Evolutionary conservation across 2,888 invertebrate genomes (phyloP).

Genomic region (Fragum sueziense): DNA sequence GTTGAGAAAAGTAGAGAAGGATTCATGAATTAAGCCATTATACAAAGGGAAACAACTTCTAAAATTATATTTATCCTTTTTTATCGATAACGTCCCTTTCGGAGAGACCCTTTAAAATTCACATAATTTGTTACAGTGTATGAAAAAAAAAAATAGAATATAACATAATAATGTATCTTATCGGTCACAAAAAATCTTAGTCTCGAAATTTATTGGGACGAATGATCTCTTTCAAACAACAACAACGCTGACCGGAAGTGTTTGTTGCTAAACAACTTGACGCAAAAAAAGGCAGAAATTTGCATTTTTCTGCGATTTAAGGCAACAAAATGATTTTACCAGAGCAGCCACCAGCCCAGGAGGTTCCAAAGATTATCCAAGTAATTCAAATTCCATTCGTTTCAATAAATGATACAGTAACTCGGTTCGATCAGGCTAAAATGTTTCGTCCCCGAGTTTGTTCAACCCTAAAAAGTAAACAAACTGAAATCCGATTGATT

Average conservation of each 20-base stretch:
- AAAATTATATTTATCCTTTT: too few relatives aligned
- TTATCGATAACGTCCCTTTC: too few relatives aligned
- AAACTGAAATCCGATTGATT: too few relatives aligned
- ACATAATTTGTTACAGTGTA: too few relatives aligned
- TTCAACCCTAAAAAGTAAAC: not conserved
- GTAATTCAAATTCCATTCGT: slow-evolving; percentile 27
- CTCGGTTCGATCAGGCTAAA: not conserved
- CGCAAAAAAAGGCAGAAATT: not conserved
- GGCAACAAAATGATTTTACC: slow-evolving; percentile 48
- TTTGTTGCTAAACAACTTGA: slow-evolving; percentile 18
- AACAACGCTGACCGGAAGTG: slow-evolving; percentile 3
- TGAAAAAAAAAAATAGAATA: too few relatives aligned
- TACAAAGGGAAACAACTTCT: too few relatives aligned
- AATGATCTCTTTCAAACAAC: not conserved
- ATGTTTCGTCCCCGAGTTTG: not conserved
- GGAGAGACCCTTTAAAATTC: too few relatives aligned
- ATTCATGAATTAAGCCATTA: too few relatives aligned
- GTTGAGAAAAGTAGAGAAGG: too few relatives aligned
- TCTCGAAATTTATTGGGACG: too few relatives aligned
- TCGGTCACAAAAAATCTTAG: too few relatives aligned
- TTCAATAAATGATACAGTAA: not conserved
- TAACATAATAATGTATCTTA: too few relatives aligned
- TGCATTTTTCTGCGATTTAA: not conserved
- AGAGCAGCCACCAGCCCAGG: slow-evolving; percentile 47
- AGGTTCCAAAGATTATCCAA: slow-evolving; percentile 69